Evolutionary conservation across 2,888 invertebrate species (phyloP), one percentile per base, ranked within the genome.

Genomic region (Flexamia atlantica): DNA sequence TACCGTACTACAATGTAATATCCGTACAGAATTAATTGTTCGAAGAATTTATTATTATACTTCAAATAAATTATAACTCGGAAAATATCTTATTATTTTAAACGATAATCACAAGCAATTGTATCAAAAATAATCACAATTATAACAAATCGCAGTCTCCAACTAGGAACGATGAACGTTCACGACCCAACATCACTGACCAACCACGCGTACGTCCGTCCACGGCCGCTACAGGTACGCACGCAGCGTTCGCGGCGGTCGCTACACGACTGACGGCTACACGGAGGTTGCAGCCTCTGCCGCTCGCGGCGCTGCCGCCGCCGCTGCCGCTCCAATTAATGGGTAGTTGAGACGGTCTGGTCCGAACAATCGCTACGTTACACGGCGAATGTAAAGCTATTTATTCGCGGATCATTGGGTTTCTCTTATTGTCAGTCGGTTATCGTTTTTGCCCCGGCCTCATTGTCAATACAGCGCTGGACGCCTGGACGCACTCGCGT

Each of bases 381-480:
- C 64, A 64, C 28, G 64, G 64, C 64, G 64, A 64, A 64, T 64
- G 64, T 64, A 64, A 64, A 28, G 64, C 64, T 30, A 64, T 64
- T 64, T 64, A 64, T 64, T 30, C 64, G 25, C 64, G 64, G 64
- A 64, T 64, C 64, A 64, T 30, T 28, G 64, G 64, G 30, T 64
- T 64, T 64, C 64, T 64, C 64, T 64, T 64, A 64, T 64, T 64
- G 64, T 64, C 64, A 64, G 64, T 17, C 30, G 64, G 64, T 64
- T 53, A 53, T 53, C 64, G 64, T 64, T 64, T 57, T 64, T 25
- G 28, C 30, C 64, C 23, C 64, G 30, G 30, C 17, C n/a, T 28
- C 64, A 64, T 64, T 64, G 64, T 64, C 64, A 64, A 23, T 57
- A 57, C 46, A 46, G 46, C 46, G 10, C 14, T 46, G 53, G 20